Conservation (phyloP, 64 coral and sea anemone genomes). For the Trachythela sp. region DNA sequence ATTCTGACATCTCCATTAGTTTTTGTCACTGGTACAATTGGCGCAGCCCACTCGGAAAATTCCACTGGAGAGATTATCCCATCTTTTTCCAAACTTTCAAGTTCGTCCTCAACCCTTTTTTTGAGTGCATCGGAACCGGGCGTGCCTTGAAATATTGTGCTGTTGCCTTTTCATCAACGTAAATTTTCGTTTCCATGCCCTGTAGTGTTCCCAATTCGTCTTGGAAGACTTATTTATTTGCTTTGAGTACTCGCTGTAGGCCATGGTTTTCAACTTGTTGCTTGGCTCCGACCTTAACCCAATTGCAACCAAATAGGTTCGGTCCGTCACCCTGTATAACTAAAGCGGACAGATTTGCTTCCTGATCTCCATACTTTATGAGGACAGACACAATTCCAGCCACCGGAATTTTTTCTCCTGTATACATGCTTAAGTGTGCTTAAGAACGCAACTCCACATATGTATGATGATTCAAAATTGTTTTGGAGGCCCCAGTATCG, state of each 20-base stretch:
- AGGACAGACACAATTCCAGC: constrained; percentile 5
- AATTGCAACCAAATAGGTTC: not conserved
- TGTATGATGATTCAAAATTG: constrained; percentile 4
- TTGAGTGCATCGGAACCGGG: constrained; percentile 44
- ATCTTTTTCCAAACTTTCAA: constrained; percentile 35
- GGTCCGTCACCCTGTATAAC: not conserved
- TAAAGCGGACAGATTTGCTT: not conserved
- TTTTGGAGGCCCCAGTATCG: constrained; percentile 45
- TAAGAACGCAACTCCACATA: constrained; percentile 16
- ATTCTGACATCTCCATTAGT: constrained; percentile 37
- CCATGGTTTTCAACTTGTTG: too few species aligned
- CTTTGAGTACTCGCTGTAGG: not conserved
- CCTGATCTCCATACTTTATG: constrained; percentile 23
- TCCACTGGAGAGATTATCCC: constrained; percentile 44
- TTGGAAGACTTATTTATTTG: constrained; percentile 34
- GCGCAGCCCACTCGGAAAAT: constrained; percentile 54
- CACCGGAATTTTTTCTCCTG: constrained; percentile 31
- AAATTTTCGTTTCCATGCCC: not conserved
- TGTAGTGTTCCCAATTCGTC: constrained; percentile 13
- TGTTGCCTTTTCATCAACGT: constrained; percentile 35
- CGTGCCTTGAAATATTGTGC: constrained; percentile 46
- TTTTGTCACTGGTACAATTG: constrained; percentile 39
- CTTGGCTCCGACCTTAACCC: not conserved
- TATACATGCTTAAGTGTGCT: constrained; percentile 30
- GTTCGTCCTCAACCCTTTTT: constrained; percentile 24